phyloP scores from a whole-genome alignment of 2,888 invertebrate genomes.

The Erebia palarica region DNA sequence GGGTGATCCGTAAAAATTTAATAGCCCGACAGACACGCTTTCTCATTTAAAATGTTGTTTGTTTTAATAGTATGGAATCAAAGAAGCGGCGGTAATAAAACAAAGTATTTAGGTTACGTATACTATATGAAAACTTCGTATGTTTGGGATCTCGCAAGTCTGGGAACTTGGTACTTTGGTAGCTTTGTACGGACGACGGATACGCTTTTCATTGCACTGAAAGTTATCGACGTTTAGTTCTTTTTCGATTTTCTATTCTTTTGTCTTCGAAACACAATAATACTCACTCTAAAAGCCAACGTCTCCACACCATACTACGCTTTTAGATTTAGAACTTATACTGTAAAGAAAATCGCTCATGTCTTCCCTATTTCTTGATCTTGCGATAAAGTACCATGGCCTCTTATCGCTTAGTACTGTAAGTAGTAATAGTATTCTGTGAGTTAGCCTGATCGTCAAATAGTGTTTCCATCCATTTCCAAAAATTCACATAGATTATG shows the following conservation, averaged over 20 bases:
- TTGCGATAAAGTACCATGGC: too few relatives aligned
- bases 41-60: neutral
- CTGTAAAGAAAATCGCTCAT: neutral
- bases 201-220: slow-evolving; percentile 50
- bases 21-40: neutral
- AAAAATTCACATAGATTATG: too few relatives aligned
- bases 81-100: neutral
- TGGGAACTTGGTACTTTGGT: slow-evolving; percentile 9
- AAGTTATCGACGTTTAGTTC: slow-evolving; percentile 57
- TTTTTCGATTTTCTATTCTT: slow-evolving; percentile 45
- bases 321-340: neutral
- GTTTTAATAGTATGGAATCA: neutral
- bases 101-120: neutral
- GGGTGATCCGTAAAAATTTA: too few relatives aligned
- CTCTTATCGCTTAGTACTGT: too few relatives aligned
- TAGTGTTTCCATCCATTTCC: too few relatives aligned
- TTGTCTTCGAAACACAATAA: slow-evolving; percentile 52
- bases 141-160: slow-evolving; percentile 11
- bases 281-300: slow-evolving; percentile 50
- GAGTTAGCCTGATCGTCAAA: too few relatives aligned
- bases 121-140: neutral
- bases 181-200: slow-evolving; percentile 53
- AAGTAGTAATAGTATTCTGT: too few relatives aligned
- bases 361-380: neutral
- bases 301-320: slow-evolving; percentile 25